phyloP scores from a whole-genome alignment of 1,140 invertebrate species.

The Palaemon carinicauda region DNA sequence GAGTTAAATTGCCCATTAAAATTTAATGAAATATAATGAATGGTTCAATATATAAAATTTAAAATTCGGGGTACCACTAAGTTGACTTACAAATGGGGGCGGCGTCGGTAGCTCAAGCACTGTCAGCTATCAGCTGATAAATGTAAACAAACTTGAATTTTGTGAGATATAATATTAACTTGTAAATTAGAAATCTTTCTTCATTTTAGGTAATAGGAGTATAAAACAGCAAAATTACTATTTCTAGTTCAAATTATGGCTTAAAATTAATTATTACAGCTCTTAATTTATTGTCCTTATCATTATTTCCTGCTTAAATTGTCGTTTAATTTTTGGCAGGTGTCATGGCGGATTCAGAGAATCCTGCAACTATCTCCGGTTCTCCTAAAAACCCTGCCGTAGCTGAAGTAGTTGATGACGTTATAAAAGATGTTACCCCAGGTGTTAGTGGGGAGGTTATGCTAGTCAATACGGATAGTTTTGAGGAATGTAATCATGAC shows the following conservation, averaged over 20 bases:
- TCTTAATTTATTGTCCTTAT: not conserved
- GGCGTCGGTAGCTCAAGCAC: not conserved
- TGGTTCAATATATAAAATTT: too few relatives aligned
- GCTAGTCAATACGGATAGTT: constrained; percentile 49
- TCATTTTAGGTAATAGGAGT: not conserved
- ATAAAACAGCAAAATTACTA: too few relatives aligned
- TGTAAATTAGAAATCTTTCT: not conserved
- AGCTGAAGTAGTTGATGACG: constrained; percentile 16
- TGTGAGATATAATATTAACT: not conserved
- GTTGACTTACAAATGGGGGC: too few relatives aligned
- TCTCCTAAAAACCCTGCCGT: not conserved
- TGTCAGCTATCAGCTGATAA: not conserved
- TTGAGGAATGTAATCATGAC: constrained; percentile 46
- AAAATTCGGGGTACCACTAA: too few relatives aligned
- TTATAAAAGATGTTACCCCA: constrained; percentile 43
- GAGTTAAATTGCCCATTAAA: too few relatives aligned
- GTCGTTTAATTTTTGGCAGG: not conserved
- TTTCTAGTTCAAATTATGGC: too few relatives aligned
- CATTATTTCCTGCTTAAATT: not conserved
- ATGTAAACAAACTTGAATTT: not conserved
- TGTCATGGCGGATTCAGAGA: constrained; percentile 15
- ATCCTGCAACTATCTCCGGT: not conserved
- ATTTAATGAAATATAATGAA: too few relatives aligned
- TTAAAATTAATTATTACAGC: too few relatives aligned
- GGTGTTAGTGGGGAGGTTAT: constrained; percentile 46